Evolutionary conservation across 2,888 invertebrate species (phyloP).

Genomic region (Himalopsyche tibetana): DNA sequence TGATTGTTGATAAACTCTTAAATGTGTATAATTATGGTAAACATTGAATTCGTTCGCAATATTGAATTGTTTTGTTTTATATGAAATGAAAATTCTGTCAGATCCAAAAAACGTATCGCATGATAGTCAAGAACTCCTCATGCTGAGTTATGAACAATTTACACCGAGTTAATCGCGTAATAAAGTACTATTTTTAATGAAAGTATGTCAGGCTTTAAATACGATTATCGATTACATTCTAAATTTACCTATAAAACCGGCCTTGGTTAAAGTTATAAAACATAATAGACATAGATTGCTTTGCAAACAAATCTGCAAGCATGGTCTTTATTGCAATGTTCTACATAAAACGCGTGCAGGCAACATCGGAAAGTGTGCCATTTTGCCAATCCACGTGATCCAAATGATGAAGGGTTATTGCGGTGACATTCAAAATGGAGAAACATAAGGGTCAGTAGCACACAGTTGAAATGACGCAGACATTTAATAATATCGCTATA

Average conservation of each 20-base stretch:
- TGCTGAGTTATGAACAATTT: no score
- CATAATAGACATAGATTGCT: neutral
- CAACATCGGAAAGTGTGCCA: conserved; percentile 5
- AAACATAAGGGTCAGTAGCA: conserved; percentile 16
- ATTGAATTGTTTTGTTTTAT: no score
- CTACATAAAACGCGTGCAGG: conserved; percentile 17
- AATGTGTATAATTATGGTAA: no score
- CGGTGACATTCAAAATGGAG: conserved; percentile 18
- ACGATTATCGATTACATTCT: conserved; percentile 22
- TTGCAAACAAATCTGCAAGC: neutral
- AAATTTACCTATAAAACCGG: neutral
- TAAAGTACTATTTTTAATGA: neutral
- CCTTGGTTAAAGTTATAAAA: neutral
- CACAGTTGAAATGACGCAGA: neutral
- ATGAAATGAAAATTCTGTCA: no score
- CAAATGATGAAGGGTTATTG: conserved; percentile 17
- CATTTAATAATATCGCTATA: neutral
- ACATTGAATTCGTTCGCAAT: no score
- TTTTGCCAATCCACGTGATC: neutral
- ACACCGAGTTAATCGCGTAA: no score
- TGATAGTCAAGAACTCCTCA: no score
- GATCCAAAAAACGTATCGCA: no score
- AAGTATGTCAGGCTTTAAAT: neutral
- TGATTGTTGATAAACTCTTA: no score
- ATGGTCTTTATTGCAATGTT: conserved; percentile 13